A percentile compares a stretch with the other conserved stretches of the same genome.
phyloP scores from a whole-genome alignment of 2,888 invertebrate genomes.

The Criorhina ranunculi region DNA sequence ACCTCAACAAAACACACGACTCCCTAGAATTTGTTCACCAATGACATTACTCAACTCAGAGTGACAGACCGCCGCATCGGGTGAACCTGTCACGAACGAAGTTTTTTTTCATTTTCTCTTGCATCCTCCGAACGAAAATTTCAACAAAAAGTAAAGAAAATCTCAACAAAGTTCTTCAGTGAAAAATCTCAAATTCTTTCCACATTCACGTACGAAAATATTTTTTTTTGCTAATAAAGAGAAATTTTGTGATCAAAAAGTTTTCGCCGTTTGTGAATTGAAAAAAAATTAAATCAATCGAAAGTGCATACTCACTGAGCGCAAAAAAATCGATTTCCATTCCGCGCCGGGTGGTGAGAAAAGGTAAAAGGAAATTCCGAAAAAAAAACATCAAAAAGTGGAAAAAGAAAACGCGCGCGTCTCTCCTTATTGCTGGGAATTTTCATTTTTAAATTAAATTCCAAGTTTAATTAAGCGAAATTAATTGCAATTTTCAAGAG shows the following conservation, averaged over 20 bases:
- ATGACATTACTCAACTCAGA: conserved; percentile 55
- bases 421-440: background rate
- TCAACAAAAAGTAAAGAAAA: conserved; percentile 6
- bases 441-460: conserved; percentile 5
- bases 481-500: background rate
- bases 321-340: conserved; percentile 70
- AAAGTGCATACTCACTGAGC: conserved; percentile 53
- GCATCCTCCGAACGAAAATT: conserved; percentile 64
- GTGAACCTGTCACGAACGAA: conserved; percentile 70
- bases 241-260: background rate
- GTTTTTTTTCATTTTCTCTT: conserved; percentile 52
- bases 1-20: conserved; percentile 10
- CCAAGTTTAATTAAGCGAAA: conserved; percentile 25
- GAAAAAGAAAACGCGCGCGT: conserved; percentile 42
- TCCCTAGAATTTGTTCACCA: conserved; percentile 8
- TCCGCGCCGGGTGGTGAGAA: conserved; percentile 58
- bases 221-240: conserved; percentile 7
- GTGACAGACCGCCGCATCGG: conserved; percentile 73
- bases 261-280: background rate
- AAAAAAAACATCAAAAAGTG: conserved; percentile 30
- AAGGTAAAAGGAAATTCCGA: conserved; percentile 36
- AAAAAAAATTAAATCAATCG: conserved; percentile 30
- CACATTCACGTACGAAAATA: background rate
- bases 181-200: conserved; percentile 10
- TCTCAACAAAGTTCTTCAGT: background rate